Percentiles rank a stretch among this genome's conserved stretches.
These are phyloP conservation scores for Herpetotheres cachinnans DNA, from an alignment of 2,113 vertebrate species.

Conservation along the genomic window DNA sequence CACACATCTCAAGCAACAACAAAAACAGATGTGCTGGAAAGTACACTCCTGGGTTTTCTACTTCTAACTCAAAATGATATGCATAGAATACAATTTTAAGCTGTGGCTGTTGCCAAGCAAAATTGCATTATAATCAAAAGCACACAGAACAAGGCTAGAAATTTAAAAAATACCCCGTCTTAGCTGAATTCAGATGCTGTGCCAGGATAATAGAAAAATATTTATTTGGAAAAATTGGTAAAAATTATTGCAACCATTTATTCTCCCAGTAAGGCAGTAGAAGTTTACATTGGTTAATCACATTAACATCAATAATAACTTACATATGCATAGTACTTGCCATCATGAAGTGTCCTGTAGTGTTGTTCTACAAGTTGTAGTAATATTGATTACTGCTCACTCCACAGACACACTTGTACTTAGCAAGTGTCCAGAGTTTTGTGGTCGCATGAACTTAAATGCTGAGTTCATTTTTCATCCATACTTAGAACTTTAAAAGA, in stretches of 20 bases:
- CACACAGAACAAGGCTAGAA: not conserved
- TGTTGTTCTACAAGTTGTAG: not conserved
- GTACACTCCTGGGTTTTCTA: not conserved
- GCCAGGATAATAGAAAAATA: not conserved
- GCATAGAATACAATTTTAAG: not conserved
- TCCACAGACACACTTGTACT: not conserved
- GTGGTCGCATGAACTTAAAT: not conserved
- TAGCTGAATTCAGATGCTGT: not conserved
- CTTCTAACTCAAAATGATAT: not conserved
- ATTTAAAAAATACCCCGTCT: not conserved
- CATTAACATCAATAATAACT: not conserved
- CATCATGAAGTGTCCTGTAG: not conserved
- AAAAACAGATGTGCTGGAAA: not conserved
- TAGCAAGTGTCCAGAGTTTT: not conserved
- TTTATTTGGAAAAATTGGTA: not conserved
- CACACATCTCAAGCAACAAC: not conserved
- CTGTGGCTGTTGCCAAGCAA: not conserved
- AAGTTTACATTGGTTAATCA: not conserved
- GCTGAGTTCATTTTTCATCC: not conserved
- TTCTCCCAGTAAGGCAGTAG: not conserved
- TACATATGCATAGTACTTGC: not conserved
- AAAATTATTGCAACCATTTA: not conserved
- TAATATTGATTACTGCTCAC: not conserved
- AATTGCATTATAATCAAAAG: not conserved
- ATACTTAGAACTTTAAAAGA: not conserved